Evolutionary conservation across 2,797 vertebrate species (phyloP).

Genomic region (Lepus oiostolus): DNA sequence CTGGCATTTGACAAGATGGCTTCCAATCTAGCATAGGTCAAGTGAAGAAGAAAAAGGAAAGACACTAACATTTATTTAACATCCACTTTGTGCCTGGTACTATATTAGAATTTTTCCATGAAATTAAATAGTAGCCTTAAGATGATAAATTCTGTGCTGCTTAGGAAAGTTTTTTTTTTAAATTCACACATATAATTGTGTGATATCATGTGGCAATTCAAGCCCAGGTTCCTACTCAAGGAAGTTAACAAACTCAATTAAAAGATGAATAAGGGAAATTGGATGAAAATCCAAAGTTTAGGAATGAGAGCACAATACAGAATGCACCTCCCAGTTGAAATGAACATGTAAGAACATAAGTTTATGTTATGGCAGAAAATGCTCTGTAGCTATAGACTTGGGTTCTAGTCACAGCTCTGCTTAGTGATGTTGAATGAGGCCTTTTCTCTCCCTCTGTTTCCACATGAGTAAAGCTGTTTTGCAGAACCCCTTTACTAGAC

Average conservation of each 20-base stretch:
- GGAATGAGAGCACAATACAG: neutral
- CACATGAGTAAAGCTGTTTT: neutral
- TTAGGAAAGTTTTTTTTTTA: conserved; percentile 79
- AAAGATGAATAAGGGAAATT: conserved; percentile 56
- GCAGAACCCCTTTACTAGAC: neutral
- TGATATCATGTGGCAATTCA: conserved; percentile 79
- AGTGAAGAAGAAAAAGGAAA: conserved; percentile 50
- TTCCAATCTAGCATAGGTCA: conserved; percentile 72
- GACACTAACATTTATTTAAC: conserved; percentile 55
- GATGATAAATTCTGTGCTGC: conserved; percentile 64
- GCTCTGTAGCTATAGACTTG: neutral
- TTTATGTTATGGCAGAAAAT: conserved; percentile 39
- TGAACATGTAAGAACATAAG: neutral
- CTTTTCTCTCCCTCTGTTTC: conserved; percentile 30
- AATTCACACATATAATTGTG: conserved; percentile 77
- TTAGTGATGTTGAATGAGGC: neutral
- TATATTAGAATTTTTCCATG: neutral
- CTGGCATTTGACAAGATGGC: conserved; percentile 42
- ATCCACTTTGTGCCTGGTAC: conserved; percentile 23
- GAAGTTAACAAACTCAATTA: conserved; percentile 82
- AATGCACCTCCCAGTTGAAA: neutral
- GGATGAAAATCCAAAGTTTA: conserved; percentile 17
- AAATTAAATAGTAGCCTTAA: conserved; percentile 51
- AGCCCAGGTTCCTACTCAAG: conserved; percentile 77
- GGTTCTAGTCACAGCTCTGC: conserved; percentile 22